Percentiles rank a stretch among this genome's conserved stretches.
Conservation (phyloP, 92 coral and sea anemone species). For the Umimayanthus chanpuru region DNA sequence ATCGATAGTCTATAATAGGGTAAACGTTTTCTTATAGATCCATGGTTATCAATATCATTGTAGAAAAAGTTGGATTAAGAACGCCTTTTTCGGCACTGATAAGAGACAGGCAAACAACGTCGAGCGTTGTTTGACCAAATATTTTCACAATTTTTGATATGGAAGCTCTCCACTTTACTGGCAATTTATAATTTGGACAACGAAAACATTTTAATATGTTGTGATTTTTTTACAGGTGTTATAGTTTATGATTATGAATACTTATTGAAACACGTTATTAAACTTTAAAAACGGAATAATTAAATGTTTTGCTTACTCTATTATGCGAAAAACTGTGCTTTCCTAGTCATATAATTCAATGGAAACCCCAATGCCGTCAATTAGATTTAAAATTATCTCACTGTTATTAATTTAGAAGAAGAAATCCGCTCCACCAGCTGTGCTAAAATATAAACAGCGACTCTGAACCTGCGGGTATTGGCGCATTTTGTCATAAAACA, state of each 20-base stretch:
- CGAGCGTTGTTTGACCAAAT: not conserved
- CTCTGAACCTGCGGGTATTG: constrained; percentile 12
- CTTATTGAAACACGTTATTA: not conserved
- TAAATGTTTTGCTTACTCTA: not conserved
- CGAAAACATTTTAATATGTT: not conserved
- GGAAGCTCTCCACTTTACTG: not conserved
- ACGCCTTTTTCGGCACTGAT: too few species aligned
- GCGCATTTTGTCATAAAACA: not conserved
- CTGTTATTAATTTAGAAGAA: constrained; percentile 33
- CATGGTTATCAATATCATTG: not conserved
- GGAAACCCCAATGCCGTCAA: constrained; percentile 25
- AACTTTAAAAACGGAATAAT: constrained; percentile 13
- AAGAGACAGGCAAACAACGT: too few species aligned
- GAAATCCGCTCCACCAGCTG: not conserved
- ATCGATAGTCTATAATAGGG: not conserved
- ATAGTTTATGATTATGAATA: not conserved
- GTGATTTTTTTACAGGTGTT: constrained; percentile 6
- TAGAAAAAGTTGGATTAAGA: not conserved
- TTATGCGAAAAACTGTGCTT: not conserved
- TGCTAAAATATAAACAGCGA: constrained; percentile 10
- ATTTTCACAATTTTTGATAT: not conserved
- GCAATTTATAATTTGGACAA: not conserved
- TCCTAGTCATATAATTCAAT: not conserved
- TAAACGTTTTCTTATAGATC: not conserved
- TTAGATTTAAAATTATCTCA: constrained; percentile 9